Base-by-base conservation (phyloP, 2,888 invertebrate genomes). In the Thysanoteuthis rhombus region DNA sequence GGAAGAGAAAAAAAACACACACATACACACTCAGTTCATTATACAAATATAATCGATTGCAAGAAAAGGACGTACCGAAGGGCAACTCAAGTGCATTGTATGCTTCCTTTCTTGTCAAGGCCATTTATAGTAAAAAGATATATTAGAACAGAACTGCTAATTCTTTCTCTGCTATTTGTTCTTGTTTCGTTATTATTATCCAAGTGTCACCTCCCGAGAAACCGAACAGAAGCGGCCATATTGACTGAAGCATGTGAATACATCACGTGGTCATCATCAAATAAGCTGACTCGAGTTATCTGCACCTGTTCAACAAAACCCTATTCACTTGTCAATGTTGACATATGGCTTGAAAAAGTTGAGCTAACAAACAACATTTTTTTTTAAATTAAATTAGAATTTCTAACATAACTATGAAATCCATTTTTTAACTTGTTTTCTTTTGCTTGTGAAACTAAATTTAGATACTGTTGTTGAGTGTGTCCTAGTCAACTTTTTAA, bases 41-140 rank as follows among this genome's bases (percentile, higher is more conserved):
- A 75, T 52, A 52, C 22, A 75, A 75, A n/a, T n/a, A 75, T n/a
- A 75, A 75, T 75, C 75, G n/a, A 75, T 75, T 36, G 36, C 19
- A 16, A 75, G 12, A 75, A 75, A 75, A 75, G 75, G 40, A 94
- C 95, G 90, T 95, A 96, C 96, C 96, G 93, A 95, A 93, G 28
- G 96, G 96, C 93, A 96, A 94, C 93, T 96, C 96, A 93, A 96
- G 94, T 93, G 95, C 94, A 93, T 96, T 95, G 94, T 95, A 96
- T 47, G 96, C 96, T 94, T 96, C 95, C 94, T 95, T 95, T 94
- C 95, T 95, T 89, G 96, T 94, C 94, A 96, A 94, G 94, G 95
- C 95, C 96, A 96, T 96, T 94, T 93, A 94, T 89, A 92, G 45
- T 45, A 92, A 92, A 92, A 92, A 75, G 36, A 75, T 75, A 75